Evolutionary conservation across 2,888 invertebrate species (phyloP).

Genomic region (Scelioninae gen. 1): DNA sequence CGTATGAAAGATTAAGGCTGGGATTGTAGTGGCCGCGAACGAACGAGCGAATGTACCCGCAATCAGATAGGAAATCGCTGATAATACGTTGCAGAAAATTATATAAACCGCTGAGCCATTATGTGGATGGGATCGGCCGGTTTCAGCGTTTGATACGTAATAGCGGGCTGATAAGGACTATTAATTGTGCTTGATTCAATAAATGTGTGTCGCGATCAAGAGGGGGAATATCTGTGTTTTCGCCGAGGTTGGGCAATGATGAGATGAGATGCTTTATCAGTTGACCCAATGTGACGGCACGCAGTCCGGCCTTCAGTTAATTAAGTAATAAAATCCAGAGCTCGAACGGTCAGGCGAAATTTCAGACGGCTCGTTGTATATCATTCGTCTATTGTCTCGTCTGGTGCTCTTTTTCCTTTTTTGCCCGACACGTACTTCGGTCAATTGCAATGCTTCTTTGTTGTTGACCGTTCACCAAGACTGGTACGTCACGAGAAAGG

Average conservation of each 20-base stretch:
- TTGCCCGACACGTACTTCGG: background rate
- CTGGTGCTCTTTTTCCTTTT: background rate
- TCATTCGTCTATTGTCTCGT: slow-evolving; percentile 48
- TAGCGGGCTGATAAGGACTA: slow-evolving; percentile 25
- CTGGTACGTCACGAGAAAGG: slow-evolving; percentile 5
- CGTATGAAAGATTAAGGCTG: slow-evolving; percentile 34
- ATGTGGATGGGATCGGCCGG: slow-evolving; percentile 1
- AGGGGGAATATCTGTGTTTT: slow-evolving; percentile 6
- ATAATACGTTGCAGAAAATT: slow-evolving; percentile 50
- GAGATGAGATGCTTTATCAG: slow-evolving; percentile 63
- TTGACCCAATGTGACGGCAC: slow-evolving; percentile 77
- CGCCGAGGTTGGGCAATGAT: background rate
- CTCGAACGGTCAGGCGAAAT: background rate
- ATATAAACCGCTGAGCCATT: slow-evolving; percentile 38
- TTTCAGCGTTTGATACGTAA: slow-evolving; percentile 16
- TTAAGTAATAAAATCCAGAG: slow-evolving; percentile 79
- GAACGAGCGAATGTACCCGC: slow-evolving; percentile 19
- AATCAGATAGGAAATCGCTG: slow-evolving; percentile 52
- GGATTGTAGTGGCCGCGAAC: too few species aligned
- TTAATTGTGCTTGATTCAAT: slow-evolving; percentile 34
- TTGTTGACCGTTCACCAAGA: too few species aligned
- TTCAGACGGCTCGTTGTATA: background rate
- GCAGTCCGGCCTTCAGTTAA: slow-evolving; percentile 77
- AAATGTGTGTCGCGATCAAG: too few species aligned
- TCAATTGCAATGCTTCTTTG: too few species aligned